Evolutionary conservation across 2,797 vertebrate species (phyloP).

Genomic region (Hozukius guyotensis): DNA sequence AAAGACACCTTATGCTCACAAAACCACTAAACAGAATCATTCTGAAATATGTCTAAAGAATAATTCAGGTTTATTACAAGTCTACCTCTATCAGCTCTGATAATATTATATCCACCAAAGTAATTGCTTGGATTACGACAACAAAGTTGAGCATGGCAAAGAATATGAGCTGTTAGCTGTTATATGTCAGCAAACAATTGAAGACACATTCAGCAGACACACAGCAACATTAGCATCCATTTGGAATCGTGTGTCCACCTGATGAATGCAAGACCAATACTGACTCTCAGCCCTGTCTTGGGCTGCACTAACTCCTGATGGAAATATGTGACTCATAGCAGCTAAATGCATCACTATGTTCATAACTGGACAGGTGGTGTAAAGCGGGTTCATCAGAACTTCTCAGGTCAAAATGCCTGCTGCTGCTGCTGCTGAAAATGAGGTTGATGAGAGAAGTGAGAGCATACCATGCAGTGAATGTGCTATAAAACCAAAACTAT

Average conservation of each 20-base stretch:
- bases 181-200: background rate
- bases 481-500: background rate
- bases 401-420: background rate
- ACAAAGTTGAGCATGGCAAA: background rate
- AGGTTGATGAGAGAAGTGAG: background rate
- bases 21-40: background rate
- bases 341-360: background rate
- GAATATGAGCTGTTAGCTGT: background rate
- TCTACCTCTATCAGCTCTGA: background rate
- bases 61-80: no score
- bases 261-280: background rate
- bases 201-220: background rate
- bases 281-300: background rate
- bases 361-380: background rate
- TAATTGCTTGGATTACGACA: background rate
- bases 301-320: background rate
- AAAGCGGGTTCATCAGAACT: background rate
- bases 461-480: background rate
- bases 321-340: background rate
- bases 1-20: background rate
- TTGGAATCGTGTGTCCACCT: background rate
- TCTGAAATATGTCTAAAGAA: background rate
- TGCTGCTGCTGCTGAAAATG: background rate
- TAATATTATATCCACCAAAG: background rate
- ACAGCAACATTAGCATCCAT: no score